Evolutionary conservation across 2,888 invertebrate genomes (phyloP), one percentile per base, ranked within the genome.

Genomic region (Eupelmus urozonus): DNA sequence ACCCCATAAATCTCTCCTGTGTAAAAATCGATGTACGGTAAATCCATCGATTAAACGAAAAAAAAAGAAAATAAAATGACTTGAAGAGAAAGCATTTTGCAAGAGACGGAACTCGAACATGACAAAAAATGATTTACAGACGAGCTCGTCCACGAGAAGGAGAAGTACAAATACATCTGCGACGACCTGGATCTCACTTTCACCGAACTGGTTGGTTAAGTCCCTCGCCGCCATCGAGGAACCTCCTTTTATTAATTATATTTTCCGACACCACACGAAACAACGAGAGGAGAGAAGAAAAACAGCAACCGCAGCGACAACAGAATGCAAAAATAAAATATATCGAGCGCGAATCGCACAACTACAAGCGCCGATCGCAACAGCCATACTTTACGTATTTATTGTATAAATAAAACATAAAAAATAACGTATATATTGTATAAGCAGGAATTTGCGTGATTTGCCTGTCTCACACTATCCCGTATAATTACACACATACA

Each of bases 91-190:
- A n/a, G 11, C n/a, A 25, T 40, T 59, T 59, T 16, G 16, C n/a
- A 27, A 27, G 45, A 34, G 16, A 9, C 2, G 16, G 13, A 45
- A 45, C 2, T 53, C 53, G 53, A 53, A 53, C 16, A 16, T 45
- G 34, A 7, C 16, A 71, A 20, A 5, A 60, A 66, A 55, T 77
- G 3, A 69, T 72, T 92, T 92, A 85, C 94, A 97, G 97, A 97
- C 94, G 97, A 97, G 91, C 94, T 97, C 90, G 96, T 97, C 89
- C 94, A 96, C 91, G 97, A 97, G 92, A 99, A 99, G 94, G 98
- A 99, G 93, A 97, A 98, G 91, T 99, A 98, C 97, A 99, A 98
- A 94, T 96, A 96, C 92, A 98, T 99, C 93, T 98, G 98, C 93
- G 99, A 99, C 94, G 99, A 99, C 92, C 94, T 99, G 94, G 99